These are phyloP conservation scores for Pteromalus puparum DNA, from an alignment of 1,140 invertebrate species.

Conservation along the genomic window DNA sequence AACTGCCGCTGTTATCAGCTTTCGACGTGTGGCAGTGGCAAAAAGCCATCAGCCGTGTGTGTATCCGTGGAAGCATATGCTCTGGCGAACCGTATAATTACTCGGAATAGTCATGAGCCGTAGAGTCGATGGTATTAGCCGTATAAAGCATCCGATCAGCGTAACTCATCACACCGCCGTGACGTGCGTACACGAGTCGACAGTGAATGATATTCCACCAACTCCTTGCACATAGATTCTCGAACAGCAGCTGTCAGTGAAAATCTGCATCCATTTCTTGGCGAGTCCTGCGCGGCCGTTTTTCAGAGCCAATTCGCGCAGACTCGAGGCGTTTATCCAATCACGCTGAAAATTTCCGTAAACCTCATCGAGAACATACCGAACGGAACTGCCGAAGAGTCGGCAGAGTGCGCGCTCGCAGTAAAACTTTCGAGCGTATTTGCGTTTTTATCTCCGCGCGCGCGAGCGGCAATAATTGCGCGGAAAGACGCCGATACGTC, in stretches of 20 bases:
- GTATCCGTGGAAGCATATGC: not conserved
- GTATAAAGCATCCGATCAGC: constrained; percentile 14
- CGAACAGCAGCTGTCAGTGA: not conserved
- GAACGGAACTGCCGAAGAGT: not conserved
- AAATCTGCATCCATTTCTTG: not conserved
- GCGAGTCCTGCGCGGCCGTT: not conserved
- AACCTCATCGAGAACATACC: not conserved
- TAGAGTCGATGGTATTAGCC: not conserved
- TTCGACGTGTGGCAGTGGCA: not conserved
- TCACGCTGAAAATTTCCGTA: not conserved
- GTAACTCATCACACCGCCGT: not conserved
- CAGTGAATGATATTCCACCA: too few relatives aligned
- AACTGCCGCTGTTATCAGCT: constrained; percentile 20
- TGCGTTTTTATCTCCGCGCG: constrained; percentile 21
- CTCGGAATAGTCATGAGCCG: constrained; percentile 12
- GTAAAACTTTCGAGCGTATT: not conserved
- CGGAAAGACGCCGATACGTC: not conserved
- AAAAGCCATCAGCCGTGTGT: not conserved
- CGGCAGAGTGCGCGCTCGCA: not conserved
- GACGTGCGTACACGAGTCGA: too few relatives aligned
- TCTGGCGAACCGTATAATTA: constrained; percentile 20
- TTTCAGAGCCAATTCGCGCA: not conserved
- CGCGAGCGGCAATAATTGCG: constrained; percentile 8
- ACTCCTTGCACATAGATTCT: too few relatives aligned
- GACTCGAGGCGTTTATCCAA: constrained; percentile 32